phyloP scores from a whole-genome alignment of 2,888 invertebrate species.

The Nomada hirtipes region DNA sequence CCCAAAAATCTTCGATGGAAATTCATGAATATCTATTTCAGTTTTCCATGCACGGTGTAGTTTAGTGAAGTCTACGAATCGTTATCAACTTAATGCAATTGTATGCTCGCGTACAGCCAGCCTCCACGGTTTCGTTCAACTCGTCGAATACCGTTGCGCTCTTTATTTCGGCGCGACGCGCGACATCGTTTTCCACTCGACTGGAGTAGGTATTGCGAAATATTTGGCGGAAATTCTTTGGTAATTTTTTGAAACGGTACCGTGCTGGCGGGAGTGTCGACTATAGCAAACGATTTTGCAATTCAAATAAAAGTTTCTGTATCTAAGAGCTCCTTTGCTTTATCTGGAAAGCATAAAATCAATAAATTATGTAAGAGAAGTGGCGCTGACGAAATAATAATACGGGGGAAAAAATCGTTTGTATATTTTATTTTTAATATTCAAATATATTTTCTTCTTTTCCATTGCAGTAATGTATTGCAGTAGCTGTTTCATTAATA shows the following conservation, averaged over 20 bases:
- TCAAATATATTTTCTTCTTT: too few species aligned
- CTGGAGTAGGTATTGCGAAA: too few species aligned
- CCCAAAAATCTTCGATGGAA: too few species aligned
- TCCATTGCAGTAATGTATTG: too few species aligned
- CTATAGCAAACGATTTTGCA: neutral
- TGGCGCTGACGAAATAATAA: too few species aligned
- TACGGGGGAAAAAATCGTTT: too few species aligned
- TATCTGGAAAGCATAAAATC: too few species aligned
- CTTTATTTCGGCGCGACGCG: neutral
- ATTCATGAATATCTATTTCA: neutral
- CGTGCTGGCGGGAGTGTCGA: too few species aligned
- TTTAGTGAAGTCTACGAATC: neutral
- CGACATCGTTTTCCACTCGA: neutral
- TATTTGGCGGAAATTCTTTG: neutral
- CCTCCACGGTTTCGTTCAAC: neutral
- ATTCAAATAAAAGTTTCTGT: neutral
- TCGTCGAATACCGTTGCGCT: neutral
- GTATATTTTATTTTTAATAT: too few species aligned
- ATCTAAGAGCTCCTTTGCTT: neutral
- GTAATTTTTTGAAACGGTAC: neutral
- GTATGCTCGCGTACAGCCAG: neutral
- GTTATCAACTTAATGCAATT: constrained; percentile 2
- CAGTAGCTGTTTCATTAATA: too few species aligned
- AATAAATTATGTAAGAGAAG: too few species aligned
- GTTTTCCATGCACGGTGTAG: too few species aligned